Evolutionary conservation across 2,888 invertebrate genomes (phyloP).

Genomic region (Seira sanloemensis): DNA sequence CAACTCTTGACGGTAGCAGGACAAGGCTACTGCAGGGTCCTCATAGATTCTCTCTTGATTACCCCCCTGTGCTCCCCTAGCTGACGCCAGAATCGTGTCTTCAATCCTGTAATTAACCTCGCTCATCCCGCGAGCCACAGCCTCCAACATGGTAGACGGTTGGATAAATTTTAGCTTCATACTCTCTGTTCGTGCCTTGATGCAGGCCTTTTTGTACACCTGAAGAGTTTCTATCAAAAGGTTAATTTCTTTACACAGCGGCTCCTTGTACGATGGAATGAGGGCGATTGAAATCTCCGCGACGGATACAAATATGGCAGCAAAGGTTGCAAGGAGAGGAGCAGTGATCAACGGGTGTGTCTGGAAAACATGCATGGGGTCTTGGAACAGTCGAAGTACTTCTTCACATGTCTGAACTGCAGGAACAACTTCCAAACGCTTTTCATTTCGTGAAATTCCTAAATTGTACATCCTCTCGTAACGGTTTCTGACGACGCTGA

Average conservation of each 20-base stretch:
- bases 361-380: constrained; percentile 52
- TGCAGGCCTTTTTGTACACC: constrained; percentile 38
- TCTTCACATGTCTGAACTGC: constrained; percentile 62
- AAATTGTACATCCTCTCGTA: constrained; percentile 44
- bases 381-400: constrained; percentile 57
- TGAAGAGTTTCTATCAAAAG: constrained; percentile 29
- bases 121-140: constrained; percentile 1
- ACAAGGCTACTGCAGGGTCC: no score
- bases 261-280: constrained; percentile 52
- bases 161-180: constrained; percentile 21
- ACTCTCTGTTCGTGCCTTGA: constrained; percentile 18
- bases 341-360: constrained; percentile 37
- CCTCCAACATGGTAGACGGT: constrained; percentile 39
- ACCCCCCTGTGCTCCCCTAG: no score
- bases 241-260: constrained; percentile 36
- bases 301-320: constrained; percentile 45
- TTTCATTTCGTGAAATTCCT: constrained; percentile 47
- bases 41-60: no score
- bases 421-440: constrained; percentile 56
- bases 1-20: no score
- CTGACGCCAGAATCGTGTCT: no score
- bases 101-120: constrained; percentile 26
- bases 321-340: constrained; percentile 53
- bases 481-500: constrained; percentile 54
- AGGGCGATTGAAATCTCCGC: constrained; percentile 45